Percentiles rank a stretch among this genome's conserved stretches.
Conservation (phyloP, 2,113 vertebrate species). For the Heloderma charlesbogerti region DNA sequence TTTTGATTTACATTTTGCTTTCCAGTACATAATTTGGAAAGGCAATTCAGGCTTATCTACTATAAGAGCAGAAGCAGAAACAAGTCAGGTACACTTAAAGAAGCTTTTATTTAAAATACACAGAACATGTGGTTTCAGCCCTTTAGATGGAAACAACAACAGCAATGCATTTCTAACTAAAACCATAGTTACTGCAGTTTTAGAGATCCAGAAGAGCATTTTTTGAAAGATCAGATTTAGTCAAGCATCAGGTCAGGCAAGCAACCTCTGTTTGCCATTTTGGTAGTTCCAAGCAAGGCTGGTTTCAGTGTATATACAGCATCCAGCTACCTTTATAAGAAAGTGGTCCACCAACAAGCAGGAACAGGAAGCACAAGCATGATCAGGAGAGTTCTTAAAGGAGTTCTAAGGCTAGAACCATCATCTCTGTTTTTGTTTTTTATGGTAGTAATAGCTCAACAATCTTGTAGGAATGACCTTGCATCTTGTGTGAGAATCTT, state of each 20-base stretch:
- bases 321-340: neutral
- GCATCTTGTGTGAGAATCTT: neutral
- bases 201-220: neutral
- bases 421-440: neutral
- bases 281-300: neutral
- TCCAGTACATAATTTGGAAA: neutral
- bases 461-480: neutral
- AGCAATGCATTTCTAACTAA: neutral
- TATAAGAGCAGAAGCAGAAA: neutral
- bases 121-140: neutral
- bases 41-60: neutral
- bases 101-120: conserved; percentile 22
- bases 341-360: neutral
- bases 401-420: neutral
- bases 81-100: neutral
- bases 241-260: neutral
- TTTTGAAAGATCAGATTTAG: neutral
- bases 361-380: neutral
- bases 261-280: too few species aligned
- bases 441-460: neutral
- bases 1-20: neutral
- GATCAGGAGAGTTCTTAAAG: neutral
- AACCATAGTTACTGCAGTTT: neutral
- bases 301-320: neutral
- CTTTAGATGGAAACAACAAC: neutral